Conservation (phyloP, 2,797 vertebrate species). For the Gobionotothen gibberifrons region DNA sequence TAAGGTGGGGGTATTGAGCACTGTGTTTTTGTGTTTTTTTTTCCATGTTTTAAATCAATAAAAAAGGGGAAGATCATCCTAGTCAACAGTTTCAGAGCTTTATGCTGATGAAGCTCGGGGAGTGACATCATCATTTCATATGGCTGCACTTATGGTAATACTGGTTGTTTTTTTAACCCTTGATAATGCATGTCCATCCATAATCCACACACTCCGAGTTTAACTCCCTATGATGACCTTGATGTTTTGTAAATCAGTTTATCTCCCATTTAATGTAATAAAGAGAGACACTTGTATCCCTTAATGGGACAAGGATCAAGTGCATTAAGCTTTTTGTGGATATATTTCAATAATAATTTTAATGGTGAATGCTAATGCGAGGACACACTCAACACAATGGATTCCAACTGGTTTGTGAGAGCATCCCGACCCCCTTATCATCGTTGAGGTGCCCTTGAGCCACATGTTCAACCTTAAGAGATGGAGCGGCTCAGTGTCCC, state of each 20-base stretch:
- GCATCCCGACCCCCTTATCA: constrained; percentile 2
- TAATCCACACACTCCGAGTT: neutral
- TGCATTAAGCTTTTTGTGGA: neutral
- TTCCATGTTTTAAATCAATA: too few species aligned
- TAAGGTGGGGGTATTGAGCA: too few species aligned
- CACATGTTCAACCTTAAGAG: constrained; percentile 12
- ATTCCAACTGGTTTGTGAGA: constrained; percentile 2
- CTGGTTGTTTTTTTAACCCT: neutral
- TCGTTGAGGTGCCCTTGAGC: neutral
- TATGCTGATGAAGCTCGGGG: neutral
- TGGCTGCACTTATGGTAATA: neutral
- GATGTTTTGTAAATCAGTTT: neutral
- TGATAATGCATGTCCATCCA: neutral
- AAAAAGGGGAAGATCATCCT: too few species aligned
- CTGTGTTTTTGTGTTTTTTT: too few species aligned
- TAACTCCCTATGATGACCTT: neutral
- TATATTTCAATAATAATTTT: constrained; percentile 3
- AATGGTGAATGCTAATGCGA: neutral
- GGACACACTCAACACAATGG: neutral
- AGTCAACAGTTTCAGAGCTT: neutral
- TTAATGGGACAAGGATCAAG: neutral
- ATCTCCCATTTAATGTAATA: neutral
- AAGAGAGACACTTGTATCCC: too few species aligned
- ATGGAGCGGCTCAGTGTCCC: neutral
- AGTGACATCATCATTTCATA: neutral